Evolutionary conservation across 2,888 invertebrate genomes (phyloP), one percentile per base, ranked within the genome.

Genomic region (Nezara viridula): DNA sequence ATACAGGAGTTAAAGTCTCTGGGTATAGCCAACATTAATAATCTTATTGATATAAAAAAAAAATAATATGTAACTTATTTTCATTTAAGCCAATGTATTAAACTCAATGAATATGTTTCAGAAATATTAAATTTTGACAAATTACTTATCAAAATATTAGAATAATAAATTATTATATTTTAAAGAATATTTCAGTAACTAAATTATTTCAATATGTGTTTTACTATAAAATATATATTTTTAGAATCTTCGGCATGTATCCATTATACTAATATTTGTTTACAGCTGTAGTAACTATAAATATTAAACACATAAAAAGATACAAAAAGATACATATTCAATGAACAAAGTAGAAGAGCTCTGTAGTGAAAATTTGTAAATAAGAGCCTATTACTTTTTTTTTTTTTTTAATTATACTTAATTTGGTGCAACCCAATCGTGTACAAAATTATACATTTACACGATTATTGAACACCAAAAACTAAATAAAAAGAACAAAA

Each of bases 381-480:
- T 37, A 66, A 66, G 32, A 66, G n/a, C n/a, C n/a, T n/a, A 27
- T 19, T 16, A 19, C 12, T 32, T 66, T 32, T 32, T 60, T 27
- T 24, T 52, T n/a, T 60, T 27, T 27, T 60, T 27, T 12, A 60
- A 60, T 1, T n/a, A 60, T 60, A 27, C 12, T 60, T 60, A 6
- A 86, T 49, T 86, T 86, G 86, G 86, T 86, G 86, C 27, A 50
- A 86, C 6, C 9, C 66, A 19, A 86, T 86, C 86, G 86, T 86
- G 86, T 86, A 86, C 86, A 86, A 86, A 86, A 52, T 50, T 1
- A 60, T 86, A 19, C n/a, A 49, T 86, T 49, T 86, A 86, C 86
- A 86, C 86, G 86, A 86, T 52, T 50, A 86, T 50, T 27, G 21
- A 86, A 86, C 86, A 86, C 86, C 86, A 86, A 14, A 86, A 10